phyloP scores from a whole-genome alignment of 2,888 invertebrate genomes.

The Eustalomyia histrio region DNA sequence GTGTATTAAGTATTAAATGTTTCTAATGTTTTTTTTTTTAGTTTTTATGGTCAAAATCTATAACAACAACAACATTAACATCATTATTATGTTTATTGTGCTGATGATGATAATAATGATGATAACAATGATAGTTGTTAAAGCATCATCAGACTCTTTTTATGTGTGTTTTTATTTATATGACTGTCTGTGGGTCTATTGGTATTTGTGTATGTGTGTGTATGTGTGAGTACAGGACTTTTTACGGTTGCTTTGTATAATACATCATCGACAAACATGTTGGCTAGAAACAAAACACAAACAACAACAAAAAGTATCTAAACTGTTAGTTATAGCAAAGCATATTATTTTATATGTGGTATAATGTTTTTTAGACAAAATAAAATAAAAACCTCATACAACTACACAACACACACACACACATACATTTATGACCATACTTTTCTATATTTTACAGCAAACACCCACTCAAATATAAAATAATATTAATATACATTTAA shows the following conservation, averaged over 20 bases:
- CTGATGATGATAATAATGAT: neutral
- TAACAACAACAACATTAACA: neutral
- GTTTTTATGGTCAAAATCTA: neutral
- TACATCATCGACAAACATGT: slow-evolving; percentile 78
- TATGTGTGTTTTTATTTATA: slow-evolving; percentile 75
- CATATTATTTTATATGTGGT: slow-evolving; percentile 75
- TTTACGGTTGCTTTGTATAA: slow-evolving; percentile 71
- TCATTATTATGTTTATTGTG: slow-evolving; percentile 14
- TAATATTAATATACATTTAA: slow-evolving; percentile 21
- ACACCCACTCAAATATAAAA: slow-evolving; percentile 64
- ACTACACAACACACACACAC: neutral
- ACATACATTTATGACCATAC: neutral
- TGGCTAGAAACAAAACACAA: slow-evolving; percentile 72
- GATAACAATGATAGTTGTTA: slow-evolving; percentile 29
- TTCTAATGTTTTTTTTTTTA: neutral
- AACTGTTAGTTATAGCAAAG: slow-evolving; percentile 69
- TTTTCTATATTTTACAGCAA: neutral
- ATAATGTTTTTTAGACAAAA: slow-evolving; percentile 68
- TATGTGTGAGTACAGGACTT: slow-evolving; percentile 37
- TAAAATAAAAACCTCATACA: neutral
- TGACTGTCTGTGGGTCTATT: slow-evolving; percentile 21
- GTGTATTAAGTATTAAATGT: neutral
- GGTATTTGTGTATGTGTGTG: slow-evolving; percentile 36
- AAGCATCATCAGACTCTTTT: slow-evolving; percentile 69
- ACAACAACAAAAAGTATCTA: slow-evolving; percentile 75